These are phyloP conservation scores for Laupala kohalensis DNA, from an alignment of 1,140 invertebrate genomes.

Conservation along the genomic window DNA sequence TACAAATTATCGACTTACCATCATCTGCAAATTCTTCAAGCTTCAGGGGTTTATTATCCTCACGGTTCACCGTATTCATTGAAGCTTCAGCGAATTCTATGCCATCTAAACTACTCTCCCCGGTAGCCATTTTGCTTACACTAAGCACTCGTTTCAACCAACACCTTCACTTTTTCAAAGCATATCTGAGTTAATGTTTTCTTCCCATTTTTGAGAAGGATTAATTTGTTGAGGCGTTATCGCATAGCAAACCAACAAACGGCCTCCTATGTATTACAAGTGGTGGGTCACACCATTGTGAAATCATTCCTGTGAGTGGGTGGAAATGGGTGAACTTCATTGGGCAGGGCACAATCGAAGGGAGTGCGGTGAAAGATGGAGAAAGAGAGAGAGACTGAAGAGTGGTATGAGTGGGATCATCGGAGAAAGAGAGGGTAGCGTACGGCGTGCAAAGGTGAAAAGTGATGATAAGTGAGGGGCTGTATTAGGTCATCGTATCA, in stretches of 20 bases:
- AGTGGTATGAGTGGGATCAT: too few relatives aligned
- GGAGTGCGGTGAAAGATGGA: neutral
- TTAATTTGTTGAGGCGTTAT: too few relatives aligned
- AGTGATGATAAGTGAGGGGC: too few relatives aligned
- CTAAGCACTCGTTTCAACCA: neutral
- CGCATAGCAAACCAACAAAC: neutral
- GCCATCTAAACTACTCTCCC: neutral
- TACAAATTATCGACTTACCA: neutral
- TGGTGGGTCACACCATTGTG: neutral
- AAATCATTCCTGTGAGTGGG: neutral
- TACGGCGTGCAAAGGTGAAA: too few relatives aligned
- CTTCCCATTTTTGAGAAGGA: neutral
- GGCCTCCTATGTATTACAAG: neutral
- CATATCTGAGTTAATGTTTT: neutral
- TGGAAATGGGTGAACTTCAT: neutral
- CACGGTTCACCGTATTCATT: neutral
- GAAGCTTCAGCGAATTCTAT: neutral
- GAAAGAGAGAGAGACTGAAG: too few relatives aligned
- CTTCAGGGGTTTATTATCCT: neutral
- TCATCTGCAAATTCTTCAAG: neutral
- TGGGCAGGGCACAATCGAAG: neutral
- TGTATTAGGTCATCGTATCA: too few relatives aligned
- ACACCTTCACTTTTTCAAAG: neutral
- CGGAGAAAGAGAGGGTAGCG: too few relatives aligned
- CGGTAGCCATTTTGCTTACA: neutral